Conservation (phyloP, 2,888 invertebrate genomes). For the Eristalis pertinax region DNA sequence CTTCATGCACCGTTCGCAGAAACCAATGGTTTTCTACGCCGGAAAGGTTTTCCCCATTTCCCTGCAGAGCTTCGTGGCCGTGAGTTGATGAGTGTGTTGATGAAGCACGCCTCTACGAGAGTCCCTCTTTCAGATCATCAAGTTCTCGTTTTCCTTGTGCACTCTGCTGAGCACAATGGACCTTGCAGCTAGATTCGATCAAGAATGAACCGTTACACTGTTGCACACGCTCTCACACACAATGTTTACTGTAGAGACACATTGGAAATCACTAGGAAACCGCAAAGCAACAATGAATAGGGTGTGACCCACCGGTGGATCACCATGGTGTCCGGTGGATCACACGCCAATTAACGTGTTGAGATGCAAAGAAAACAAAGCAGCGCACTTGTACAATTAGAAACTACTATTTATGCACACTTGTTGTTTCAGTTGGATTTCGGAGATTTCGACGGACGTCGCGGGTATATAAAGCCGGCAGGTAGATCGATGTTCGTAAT, state of each 20-base stretch:
- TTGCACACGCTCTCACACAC: background rate
- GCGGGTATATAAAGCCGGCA: background rate
- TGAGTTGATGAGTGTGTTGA: slow-evolving; percentile 61
- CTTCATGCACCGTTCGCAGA: slow-evolving; percentile 71
- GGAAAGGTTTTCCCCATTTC: slow-evolving; percentile 75
- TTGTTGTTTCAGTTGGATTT: too few species aligned
- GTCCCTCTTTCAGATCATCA: slow-evolving; percentile 39
- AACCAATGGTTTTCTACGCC: slow-evolving; percentile 72
- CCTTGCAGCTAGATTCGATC: too few species aligned
- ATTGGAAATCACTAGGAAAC: background rate
- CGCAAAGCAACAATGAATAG: too few species aligned
- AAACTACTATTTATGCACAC: too few species aligned
- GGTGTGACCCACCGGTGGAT: too few species aligned
- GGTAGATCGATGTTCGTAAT: background rate
- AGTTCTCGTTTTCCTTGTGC: slow-evolving; percentile 47
- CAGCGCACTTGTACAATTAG: too few species aligned
- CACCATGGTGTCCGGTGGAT: too few species aligned
- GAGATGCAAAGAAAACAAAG: too few species aligned
- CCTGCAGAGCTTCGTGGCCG: slow-evolving; percentile 75
- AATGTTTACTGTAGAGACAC: background rate
- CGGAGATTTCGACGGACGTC: too few species aligned
- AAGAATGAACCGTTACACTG: background rate
- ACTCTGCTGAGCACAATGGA: slow-evolving; percentile 41
- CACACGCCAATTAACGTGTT: too few species aligned
- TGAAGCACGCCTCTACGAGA: background rate